A percentile compares a stretch with the other conserved stretches of the same genome.
These are phyloP conservation scores for Sebastes umbrosus DNA, from an alignment of 2,797 vertebrate genomes.

Conservation along the genomic window DNA sequence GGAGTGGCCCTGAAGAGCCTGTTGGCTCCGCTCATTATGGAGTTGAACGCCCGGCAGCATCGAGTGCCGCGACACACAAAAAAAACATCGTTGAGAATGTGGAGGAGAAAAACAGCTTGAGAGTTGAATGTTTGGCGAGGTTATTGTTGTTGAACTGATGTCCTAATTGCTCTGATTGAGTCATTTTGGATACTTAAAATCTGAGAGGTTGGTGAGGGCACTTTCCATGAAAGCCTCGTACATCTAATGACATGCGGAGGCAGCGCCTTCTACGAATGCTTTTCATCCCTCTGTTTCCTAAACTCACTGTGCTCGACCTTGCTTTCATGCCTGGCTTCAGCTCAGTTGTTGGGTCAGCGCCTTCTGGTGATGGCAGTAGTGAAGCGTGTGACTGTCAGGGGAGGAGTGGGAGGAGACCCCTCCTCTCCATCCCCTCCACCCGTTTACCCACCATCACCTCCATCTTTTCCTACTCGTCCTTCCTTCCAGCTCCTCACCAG, in stretches of 20 bases:
- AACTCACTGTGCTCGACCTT: constrained; percentile 23
- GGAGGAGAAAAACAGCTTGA: constrained; percentile 15
- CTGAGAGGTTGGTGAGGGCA: not conserved
- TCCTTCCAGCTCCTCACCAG: not conserved
- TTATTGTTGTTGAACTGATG: constrained; percentile 31
- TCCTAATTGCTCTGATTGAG: constrained; percentile 55
- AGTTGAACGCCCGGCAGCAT: constrained; percentile 28
- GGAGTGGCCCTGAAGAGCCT: constrained; percentile 61
- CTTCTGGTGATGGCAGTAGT: constrained; percentile 9
- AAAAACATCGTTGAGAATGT: constrained; percentile 3
- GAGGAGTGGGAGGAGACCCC: not conserved
- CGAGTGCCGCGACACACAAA: constrained; percentile 26
- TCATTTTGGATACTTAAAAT: constrained; percentile 12
- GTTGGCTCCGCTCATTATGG: constrained; percentile 54
- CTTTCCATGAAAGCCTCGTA: constrained; percentile 26
- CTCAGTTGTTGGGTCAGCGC: constrained; percentile 28
- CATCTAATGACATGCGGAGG: not conserved
- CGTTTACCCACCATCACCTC: not conserved
- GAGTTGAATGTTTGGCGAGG: constrained; percentile 17
- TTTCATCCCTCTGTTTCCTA: constrained; percentile 51
- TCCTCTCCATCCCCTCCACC: not conserved
- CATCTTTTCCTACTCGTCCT: not conserved
- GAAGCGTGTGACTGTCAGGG: not conserved
- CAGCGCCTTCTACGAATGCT: constrained; percentile 8
- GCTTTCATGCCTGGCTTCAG: constrained; percentile 41